phyloP scores from a whole-genome alignment of 2,113 vertebrate genomes.

The Pygoscelis adeliae region DNA sequence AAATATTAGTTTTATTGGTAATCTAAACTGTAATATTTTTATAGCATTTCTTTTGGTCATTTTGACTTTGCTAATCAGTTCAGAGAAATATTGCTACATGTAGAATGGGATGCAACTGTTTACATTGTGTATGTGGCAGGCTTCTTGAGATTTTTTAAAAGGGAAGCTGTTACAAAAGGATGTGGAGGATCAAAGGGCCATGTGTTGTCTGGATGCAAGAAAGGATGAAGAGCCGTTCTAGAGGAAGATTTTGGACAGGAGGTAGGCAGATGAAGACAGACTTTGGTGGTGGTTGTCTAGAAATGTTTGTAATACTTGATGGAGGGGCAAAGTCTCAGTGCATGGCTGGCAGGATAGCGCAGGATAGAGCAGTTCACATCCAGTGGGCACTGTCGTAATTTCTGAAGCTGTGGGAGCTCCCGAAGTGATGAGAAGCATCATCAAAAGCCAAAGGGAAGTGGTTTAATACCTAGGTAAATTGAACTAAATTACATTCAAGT shows the following conservation, averaged over 20 bases:
- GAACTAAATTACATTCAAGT: not conserved
- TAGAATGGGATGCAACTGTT: not conserved
- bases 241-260: not conserved
- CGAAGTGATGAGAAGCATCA: not conserved
- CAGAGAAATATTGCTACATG: not conserved
- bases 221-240: not conserved
- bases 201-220: not conserved
- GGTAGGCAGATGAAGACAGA: not conserved
- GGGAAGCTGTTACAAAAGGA: not conserved
- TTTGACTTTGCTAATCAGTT: not conserved
- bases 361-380: not conserved
- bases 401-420: not conserved
- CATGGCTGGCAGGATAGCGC: not conserved
- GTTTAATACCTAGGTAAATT: not conserved
- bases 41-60: not conserved
- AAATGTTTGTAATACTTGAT: not conserved
- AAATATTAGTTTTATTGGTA: not conserved
- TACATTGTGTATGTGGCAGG: no score
- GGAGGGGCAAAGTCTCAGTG: not conserved
- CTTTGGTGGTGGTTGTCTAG: not conserved
- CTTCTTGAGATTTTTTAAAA: not conserved
- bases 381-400: accelerated
- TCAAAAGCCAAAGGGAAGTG: not conserved
- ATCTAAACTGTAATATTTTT: not conserved
- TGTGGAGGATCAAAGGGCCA: not conserved